Percentiles rank a stretch among this genome's conserved stretches.
Evolutionary conservation across 2,797 vertebrate species (phyloP).

Genomic region (Catamblyrhynchus diadema): DNA sequence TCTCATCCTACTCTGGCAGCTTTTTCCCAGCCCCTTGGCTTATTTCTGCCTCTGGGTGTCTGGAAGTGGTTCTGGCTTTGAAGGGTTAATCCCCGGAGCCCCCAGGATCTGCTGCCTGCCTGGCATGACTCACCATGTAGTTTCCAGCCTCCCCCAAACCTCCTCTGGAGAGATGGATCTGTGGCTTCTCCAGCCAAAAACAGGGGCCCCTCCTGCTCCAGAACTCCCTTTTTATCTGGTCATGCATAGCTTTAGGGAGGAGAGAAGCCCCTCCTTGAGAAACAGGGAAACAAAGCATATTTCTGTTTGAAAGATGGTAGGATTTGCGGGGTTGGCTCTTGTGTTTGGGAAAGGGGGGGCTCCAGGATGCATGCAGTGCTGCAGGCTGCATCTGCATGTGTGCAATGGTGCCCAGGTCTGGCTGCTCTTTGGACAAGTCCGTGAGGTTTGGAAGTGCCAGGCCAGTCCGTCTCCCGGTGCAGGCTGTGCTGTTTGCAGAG

Average conservation of each 20-base stretch:
- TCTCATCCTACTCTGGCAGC: neutral
- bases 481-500: neutral
- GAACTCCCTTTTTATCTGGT: neutral
- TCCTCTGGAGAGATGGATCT: neutral
- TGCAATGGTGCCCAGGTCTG: rapidly evolving
- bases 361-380: neutral
- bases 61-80: neutral
- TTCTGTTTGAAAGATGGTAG: neutral
- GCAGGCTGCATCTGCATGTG: rapidly evolving
- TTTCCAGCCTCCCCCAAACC: slow-evolving; percentile 49
- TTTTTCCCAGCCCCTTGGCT: neutral
- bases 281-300: neutral
- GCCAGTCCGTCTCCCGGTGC: rapidly evolving
- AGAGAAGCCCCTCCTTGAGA: neutral
- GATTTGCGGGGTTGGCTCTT: neutral
- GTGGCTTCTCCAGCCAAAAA: neutral
- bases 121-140: slow-evolving; percentile 24
- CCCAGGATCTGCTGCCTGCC: slow-evolving; percentile 27
- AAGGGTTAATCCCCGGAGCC: slow-evolving; percentile 52
- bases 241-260: rapidly evolving
- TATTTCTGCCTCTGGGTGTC: neutral
- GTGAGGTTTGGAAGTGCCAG: neutral
- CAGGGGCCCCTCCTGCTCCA: neutral
- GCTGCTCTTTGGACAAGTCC: neutral
- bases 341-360: neutral